Base-by-base conservation (phyloP, 2,888 invertebrate genomes). In the Apamea crenata region DNA sequence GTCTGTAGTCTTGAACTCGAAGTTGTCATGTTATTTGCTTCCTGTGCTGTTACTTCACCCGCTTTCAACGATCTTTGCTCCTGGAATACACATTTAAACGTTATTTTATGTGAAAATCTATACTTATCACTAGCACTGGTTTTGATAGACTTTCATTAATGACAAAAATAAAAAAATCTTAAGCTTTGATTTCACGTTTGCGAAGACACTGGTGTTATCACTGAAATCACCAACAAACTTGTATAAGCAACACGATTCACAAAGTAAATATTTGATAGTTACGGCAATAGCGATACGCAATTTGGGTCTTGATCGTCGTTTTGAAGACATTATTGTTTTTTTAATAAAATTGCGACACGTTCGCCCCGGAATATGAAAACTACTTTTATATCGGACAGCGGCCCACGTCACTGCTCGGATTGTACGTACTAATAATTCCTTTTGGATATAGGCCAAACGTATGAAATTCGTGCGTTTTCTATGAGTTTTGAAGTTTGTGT, bases 1-100 rank as follows among this genome's bases (percentile, higher is more conserved):
- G 99, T 98, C 88, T 98, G 98, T 78, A 99, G 97, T 95, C 98
- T 98, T 96, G 99, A 98, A 93, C 98, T 98, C 66, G 98, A 98
- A 69, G 98, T 98, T 78, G 98, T 98, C 96, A 99, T 98, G 94
- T 98, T 98, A 93, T 98, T 98, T 89, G 98, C 98, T 94, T 99
- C 98, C 94, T 99, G 98, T 91, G 99, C 98, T 76, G 98, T 98
- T 76, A 99, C 97, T 93, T 99, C 99, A 78, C 98, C 98, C 77
- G 98, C 98, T 95, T 98, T 98, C 88, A 99, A 95, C 75, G 98
- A 98, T 91, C 98, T 97, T 90, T 98, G 98, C 96, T 99, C 98
- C 99, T 99, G 97, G 89, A 96, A 96, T 67, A 70, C 65, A 83
- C 71, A 82, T 78, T 83, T 70, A 8, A n/a, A 84, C 29, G 44